Evolutionary conservation across 2,888 invertebrate species (phyloP).

Genomic region (Polia nebulosa): DNA sequence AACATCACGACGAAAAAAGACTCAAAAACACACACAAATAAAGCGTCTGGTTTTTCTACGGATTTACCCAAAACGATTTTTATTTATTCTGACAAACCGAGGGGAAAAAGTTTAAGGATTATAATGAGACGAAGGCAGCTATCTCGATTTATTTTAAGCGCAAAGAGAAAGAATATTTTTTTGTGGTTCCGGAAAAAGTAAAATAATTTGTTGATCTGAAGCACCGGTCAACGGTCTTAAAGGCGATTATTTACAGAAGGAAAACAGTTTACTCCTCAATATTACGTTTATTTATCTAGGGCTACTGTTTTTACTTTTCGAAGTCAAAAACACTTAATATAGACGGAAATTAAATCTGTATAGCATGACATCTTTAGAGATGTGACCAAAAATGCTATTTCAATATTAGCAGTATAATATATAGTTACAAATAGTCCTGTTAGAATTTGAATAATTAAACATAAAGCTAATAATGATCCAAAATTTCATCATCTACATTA

Average conservation of each 20-base stretch:
- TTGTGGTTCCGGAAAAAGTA: constrained; percentile 35
- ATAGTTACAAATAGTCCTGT: too few relatives aligned
- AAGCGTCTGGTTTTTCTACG: constrained; percentile 45
- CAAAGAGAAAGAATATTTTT: constrained; percentile 46
- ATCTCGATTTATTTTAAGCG: constrained; percentile 56
- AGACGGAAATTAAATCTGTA: constrained; percentile 4
- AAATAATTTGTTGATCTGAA: constrained; percentile 55
- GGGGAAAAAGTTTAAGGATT: constrained; percentile 60
- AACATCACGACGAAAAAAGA: constrained; percentile 16
- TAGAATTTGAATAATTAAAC: too few relatives aligned
- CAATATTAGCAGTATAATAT: too few relatives aligned
- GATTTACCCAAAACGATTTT: constrained; percentile 56
- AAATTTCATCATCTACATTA: too few relatives aligned
- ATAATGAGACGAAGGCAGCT: constrained; percentile 64
- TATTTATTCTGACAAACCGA: constrained; percentile 60
- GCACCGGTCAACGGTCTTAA: constrained; percentile 35
- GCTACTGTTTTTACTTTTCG: constrained; percentile 1
- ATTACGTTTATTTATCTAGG: constrained; percentile 14
- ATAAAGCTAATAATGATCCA: too few relatives aligned
- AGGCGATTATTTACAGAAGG: constrained; percentile 34
- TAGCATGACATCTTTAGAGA: not conserved
- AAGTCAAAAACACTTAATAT: not conserved
- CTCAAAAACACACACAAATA: constrained; percentile 33
- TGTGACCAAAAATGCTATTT: too few relatives aligned
- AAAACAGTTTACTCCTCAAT: constrained; percentile 20